Conservation (phyloP, 2,797 vertebrate genomes). For the Gymnopithys bicolor region DNA sequence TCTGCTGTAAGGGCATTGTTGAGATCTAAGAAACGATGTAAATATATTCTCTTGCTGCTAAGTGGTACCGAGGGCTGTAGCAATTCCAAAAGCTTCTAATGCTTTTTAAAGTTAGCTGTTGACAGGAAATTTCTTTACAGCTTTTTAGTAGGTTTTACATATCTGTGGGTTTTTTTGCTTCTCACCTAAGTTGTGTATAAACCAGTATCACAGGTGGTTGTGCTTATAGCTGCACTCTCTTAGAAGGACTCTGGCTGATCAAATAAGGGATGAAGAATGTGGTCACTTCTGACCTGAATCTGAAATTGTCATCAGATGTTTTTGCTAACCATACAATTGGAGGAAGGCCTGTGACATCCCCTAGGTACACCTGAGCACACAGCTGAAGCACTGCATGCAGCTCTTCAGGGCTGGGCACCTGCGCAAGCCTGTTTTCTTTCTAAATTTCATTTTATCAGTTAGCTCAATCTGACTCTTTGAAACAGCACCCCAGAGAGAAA, state of each 20-base stretch:
- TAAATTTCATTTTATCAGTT: neutral
- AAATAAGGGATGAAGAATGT: neutral
- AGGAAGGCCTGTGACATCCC: neutral
- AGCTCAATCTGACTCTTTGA: neutral
- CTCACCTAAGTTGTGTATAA: neutral
- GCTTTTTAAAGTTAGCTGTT: neutral
- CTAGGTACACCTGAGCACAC: slow-evolving; percentile 44
- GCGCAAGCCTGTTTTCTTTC: slow-evolving; percentile 21
- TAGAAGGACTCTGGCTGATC: neutral
- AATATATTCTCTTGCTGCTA: neutral
- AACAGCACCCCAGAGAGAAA: neutral
- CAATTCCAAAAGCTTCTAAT: neutral
- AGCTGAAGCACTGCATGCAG: neutral
- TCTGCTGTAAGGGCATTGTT: neutral
- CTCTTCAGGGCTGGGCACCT: neutral
- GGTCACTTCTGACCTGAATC: neutral
- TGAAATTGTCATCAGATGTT: neutral
- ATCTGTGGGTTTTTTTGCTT: neutral
- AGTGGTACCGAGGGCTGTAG: neutral
- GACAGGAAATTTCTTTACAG: neutral
- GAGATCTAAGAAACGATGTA: neutral
- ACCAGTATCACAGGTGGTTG: neutral
- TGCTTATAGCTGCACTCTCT: neutral
- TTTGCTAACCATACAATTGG: neutral
- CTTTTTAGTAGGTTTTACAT: neutral